Base-by-base conservation (phyloP, 2,888 invertebrate species). In the Pycnomerus fuliginosus region DNA sequence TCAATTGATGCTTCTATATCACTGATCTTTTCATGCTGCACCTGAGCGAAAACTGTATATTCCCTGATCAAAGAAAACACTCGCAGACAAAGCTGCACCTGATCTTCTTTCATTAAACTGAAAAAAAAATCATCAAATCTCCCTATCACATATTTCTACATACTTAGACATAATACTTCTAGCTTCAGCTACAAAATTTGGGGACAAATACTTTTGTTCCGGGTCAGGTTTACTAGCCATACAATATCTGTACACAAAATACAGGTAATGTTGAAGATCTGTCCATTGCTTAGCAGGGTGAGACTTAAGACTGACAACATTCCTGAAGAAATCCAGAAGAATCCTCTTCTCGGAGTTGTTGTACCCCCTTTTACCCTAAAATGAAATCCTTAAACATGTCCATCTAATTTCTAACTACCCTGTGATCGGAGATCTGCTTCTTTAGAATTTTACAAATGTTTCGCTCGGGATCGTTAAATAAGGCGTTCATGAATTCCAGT, bases 31-130 rank as follows among this genome's bases (percentile, higher is more conserved):
- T 33, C 35, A 35, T 47, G 46, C 51, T 60, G 46, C 58, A 61
- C 77, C 62, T 80, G 82, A 52, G 82, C 77, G 64, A 82, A 82
- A 52, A 80, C 75, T 45, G 83, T 80, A 68, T 80, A 80, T 62
- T 83, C 81, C 55, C 80, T 76, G 15, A 81, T 76, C 60, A 82
- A 78, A 39, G 79, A 77, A 59, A 83, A 80, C 51, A 84, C 68
- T 59, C 80, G 76, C 62, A 81, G 74, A 61, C 80, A 82, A 48
- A 84, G 70, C 62, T 82, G 82, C 32, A 62, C 63, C 37, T 63
- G 62, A 48, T 71, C 70, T 48, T 67, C 68, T 48, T 59, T 56
- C 35, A 62, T 52, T 46, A 71, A 62, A 51, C 69, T 68, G 39
- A 31, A 63, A 62, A 15, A 23, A 20, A 32, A n/a, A 16, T 38